Percentiles rank a stretch among this genome's conserved stretches.
phyloP scores from a whole-genome alignment of 2,113 vertebrate species.

The Aptenodytes forsteri region DNA sequence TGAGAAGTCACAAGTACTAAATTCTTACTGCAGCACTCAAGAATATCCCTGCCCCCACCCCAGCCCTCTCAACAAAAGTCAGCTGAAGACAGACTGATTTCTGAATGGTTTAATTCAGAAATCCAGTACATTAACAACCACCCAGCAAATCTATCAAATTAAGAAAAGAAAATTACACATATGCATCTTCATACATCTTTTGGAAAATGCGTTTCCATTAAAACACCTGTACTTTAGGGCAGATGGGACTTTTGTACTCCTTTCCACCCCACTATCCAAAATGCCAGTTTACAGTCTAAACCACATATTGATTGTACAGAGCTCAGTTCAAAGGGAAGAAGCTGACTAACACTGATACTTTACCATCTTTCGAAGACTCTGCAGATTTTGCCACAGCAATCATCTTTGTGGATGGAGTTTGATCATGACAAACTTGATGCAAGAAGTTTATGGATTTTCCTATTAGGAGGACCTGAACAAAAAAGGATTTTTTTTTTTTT shows the following conservation, averaged over 20 bases:
- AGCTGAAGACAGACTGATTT: background rate
- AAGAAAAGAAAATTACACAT: background rate
- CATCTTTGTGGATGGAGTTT: constrained; percentile 89
- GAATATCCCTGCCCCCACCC: background rate
- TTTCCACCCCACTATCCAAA: background rate
- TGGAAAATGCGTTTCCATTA: background rate
- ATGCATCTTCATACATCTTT: background rate
- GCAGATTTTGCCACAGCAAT: constrained; percentile 83
- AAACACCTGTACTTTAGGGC: background rate
- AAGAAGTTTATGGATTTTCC: constrained; percentile 99
- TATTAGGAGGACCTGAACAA: constrained; percentile 89
- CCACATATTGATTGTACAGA: accelerated
- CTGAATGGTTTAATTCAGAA: background rate
- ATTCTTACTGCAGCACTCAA: background rate
- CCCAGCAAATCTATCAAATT: background rate
- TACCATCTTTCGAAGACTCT: constrained; percentile 91
- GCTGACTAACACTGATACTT: background rate
- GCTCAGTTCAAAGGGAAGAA: background rate
- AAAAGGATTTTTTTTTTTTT: background rate
- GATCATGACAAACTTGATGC: constrained; percentile 96
- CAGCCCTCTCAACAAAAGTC: background rate
- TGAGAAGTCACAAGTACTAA: background rate
- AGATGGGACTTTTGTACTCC: background rate
- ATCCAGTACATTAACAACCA: background rate
- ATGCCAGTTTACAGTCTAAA: background rate